Evolutionary conservation across 2,113 vertebrate species (phyloP), one percentile per base, ranked within the genome.

Genomic region (Kryptolebias marmoratus): DNA sequence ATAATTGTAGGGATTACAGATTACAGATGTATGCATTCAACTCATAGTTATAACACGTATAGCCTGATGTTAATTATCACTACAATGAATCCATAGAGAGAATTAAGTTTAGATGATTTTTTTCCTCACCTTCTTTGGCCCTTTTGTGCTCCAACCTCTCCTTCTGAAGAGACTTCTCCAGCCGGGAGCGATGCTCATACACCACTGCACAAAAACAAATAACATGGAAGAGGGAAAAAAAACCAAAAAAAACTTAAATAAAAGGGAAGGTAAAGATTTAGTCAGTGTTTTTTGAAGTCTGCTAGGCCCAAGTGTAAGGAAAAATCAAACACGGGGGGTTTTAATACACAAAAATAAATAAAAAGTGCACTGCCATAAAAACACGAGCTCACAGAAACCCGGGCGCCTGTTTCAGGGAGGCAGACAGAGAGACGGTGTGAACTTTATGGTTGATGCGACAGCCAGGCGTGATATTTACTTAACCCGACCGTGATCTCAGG

Each of bases 161-260:
- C 88, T 98, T 99, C 81, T 99, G 97, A 75, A 99, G 93, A 45
- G 97, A 98, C 84, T 99, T 99, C 85, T 99, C 98, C 87, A 99
- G 93, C 83, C 96, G 94, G 85, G 98, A 99, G 78, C 98, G 95
- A 90, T 99, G 98, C 90, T 99, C 98, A 58, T 99, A 99, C 5
- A 99, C 97, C 90, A 99, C 97, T 99, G 83, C 3, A 77, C 57
- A 87, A 45, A 78, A 44, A 77, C 68, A 88, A 75, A 2, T 22
- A 22, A 22, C 22, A 22, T 22, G 22, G 22, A 22, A 22, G 67
- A 2, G 27, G 49, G 31, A 45, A 3, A 32, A 1, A 47, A 52
- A 11, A 62, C 5, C 32, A 39, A 49, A 5, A 18, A 68, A 7
- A 45, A 42, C 6, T 11, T 2, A 22, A 3, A 13, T 48, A 2